Conservation (phyloP, 2,113 vertebrate species). For the Lophius piscatorius region DNA sequence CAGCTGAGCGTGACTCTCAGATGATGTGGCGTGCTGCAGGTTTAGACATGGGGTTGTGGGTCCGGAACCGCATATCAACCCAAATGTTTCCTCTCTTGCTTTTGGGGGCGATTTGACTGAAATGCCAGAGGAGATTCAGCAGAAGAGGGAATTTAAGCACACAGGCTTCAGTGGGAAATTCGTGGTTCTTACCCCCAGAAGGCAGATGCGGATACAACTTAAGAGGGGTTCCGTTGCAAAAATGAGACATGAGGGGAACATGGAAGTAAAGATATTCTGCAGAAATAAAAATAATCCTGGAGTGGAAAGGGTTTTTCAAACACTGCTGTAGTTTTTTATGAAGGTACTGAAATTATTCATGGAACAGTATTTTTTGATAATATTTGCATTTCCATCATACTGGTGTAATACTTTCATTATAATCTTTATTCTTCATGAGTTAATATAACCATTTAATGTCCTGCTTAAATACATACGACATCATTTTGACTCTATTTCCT, state of each 20-base stretch:
- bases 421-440: no score
- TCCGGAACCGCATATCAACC: slow-evolving; percentile 29
- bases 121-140: slow-evolving; percentile 30
- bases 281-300: slow-evolving; percentile 7
- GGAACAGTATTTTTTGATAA: background rate
- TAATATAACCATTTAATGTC: no score
- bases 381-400: slow-evolving; percentile 1
- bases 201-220: slow-evolving; percentile 23
- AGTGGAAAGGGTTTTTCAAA: background rate
- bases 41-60: slow-evolving; percentile 14
- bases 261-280: background rate
- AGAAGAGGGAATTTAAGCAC: slow-evolving; percentile 20
- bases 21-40: slow-evolving; percentile 8
- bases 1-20: slow-evolving; percentile 26
- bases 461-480: no score
- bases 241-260: background rate
- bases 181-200: slow-evolving; percentile 1
- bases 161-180: slow-evolving; percentile 31
- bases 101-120: slow-evolving; percentile 28
- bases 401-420: no score
- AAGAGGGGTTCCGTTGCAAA: slow-evolving; percentile 21
- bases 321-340: background rate
- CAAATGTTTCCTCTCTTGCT: slow-evolving; percentile 43
- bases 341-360: slow-evolving; percentile 4
- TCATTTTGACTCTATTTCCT: no score